Base-by-base conservation (phyloP, 2,113 vertebrate genomes). In the Ophiodon elongatus region DNA sequence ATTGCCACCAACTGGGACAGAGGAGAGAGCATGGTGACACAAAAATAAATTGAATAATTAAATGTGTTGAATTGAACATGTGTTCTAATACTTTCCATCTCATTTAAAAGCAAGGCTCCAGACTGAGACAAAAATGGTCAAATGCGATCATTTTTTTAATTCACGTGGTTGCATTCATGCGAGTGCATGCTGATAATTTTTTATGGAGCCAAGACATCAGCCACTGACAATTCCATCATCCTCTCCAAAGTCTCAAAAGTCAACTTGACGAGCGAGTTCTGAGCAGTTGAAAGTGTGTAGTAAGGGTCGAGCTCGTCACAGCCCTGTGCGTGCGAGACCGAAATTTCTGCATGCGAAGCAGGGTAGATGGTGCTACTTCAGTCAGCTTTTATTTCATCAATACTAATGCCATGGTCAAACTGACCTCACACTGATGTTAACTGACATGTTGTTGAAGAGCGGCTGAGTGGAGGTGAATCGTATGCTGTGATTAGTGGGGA, bases 401-500 rank as follows among this genome's bases (percentile, higher is more conserved):
- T 11, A 17, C 29, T 23, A 66, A 14, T 29, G 37, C 15, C 23
- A 27, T 17, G 31, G 70, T 31, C n/a, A 39, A 52, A 50, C 8
- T 70, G 75, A 82, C 80, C 37, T 76, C 52, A 29, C 45, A 50
- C 52, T 77, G 75, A 17, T 31, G 33, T 41, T 64, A 45, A 64
- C 33, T 33, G 75, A 56, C 47, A 57, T 73, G 23, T 31, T 35
- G 54, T 8, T 63, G 41, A 65, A 41, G 29, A 67, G 79, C 52
- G 21, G 64, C 54, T 57, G 63, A 68, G 79, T 43, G 65, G 64
- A 78, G 56, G 73, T 3, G 6, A 33, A 80, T 60, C 74, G 60
- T 1, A 1, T 19, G 52, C 63, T 74, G 45, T 59, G 68, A 80
- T 69, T 31, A 62, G 50, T 39, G 21, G 21, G 60, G 52, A 11